Evolutionary conservation across 2,888 invertebrate genomes (phyloP), one percentile per base, ranked within the genome.

Genomic region (Eumacrocentrus americanus): DNA sequence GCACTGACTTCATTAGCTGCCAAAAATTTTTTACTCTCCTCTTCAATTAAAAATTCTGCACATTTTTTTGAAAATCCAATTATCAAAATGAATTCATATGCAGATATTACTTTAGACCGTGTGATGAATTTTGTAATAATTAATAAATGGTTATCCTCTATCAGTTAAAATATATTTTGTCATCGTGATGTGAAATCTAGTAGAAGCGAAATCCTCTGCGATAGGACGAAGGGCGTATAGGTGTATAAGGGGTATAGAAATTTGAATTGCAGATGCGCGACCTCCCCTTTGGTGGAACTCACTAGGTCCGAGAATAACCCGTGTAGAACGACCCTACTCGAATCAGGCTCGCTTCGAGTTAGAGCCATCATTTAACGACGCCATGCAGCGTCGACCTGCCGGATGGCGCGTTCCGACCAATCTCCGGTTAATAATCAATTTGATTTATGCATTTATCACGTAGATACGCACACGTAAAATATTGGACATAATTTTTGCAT

Each of bases 191-290:
- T n/a, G n/a, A n/a, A n/a, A n/a, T n/a, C n/a, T n/a, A n/a, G n/a
- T n/a, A n/a, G n/a, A n/a, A n/a, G 20, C 22, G 46, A 25, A 46
- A 22, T 20, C 12, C 7, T 23, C 23, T 46, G 23, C 62, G 53
- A 47, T 61, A 53, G 55, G 48, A 60, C 53, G 65, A 61, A 52
- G 60, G 65, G 61, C 64, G 68, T 66, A 69, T n/a, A 71, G 72
- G 29, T 29, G 29, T 74, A 72, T 72, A 72, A 75, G 70, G 73
- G 72, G n/a, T n/a, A 71, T 67, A 70, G 68, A 68, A 73, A 77
- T 77, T 58, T 74, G 72, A 74, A 77, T 77, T 76, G 76, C 72
- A 76, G 70, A 77, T 76, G 61, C 58, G 56, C 53, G 63, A 60
- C 67, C 62, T 54, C 60, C 59, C 58, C 50, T 63, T 64, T 61